These are phyloP conservation scores for Acanthococcus lagerstroemiae DNA, from an alignment of 2,888 invertebrate species.

Conservation along the genomic window DNA sequence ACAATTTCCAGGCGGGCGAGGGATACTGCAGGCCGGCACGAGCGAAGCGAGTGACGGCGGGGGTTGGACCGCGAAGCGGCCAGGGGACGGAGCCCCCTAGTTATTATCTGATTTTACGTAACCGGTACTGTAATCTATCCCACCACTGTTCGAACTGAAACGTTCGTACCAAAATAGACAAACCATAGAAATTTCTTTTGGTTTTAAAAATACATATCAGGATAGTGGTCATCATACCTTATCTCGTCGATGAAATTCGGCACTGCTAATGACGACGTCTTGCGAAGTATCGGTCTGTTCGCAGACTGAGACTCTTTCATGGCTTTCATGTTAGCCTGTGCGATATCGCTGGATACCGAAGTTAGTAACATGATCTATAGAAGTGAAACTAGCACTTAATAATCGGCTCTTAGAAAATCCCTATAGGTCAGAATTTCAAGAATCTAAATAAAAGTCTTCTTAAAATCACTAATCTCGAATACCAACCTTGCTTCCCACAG, in stretches of 20 bases:
- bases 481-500: slow-evolving; percentile 70
- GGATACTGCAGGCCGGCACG: no score
- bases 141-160: no score
- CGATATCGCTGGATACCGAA: slow-evolving; percentile 86
- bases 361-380: slow-evolving; percentile 76
- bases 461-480: neutral
- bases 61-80: no score
- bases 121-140: no score
- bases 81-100: no score
- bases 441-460: neutral
- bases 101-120: no score
- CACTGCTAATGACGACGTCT: slow-evolving; percentile 82
- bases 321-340: slow-evolving; percentile 85
- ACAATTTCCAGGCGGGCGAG: no score
- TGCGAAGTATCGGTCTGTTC: slow-evolving; percentile 74
- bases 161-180: no score
- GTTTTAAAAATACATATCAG: neutral
- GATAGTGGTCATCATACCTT: slow-evolving; percentile 42
- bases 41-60: no score
- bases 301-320: slow-evolving; percentile 78
- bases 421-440: no score
- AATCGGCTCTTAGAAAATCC: neutral
- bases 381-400: neutral
- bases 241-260: slow-evolving; percentile 85
- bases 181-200: no score